Evolutionary conservation across 2,888 invertebrate species (phyloP).

Genomic region (Selenia dentaria): DNA sequence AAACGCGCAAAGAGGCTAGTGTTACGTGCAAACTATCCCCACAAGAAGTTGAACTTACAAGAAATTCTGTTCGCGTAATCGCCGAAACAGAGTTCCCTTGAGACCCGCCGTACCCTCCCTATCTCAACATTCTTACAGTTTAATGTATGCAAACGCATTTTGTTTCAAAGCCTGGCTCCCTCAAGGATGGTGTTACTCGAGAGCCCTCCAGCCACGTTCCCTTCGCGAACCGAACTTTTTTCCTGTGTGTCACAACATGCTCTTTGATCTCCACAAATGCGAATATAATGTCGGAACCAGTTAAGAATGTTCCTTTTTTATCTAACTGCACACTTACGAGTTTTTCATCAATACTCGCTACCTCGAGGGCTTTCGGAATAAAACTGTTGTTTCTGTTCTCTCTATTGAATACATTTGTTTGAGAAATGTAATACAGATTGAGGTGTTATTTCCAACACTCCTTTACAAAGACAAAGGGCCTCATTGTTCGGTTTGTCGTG

Average conservation of each 20-base stretch:
- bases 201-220: constrained; percentile 70
- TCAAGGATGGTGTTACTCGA: constrained; percentile 73
- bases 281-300: constrained; percentile 80
- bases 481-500: background rate
- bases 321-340: constrained; percentile 56
- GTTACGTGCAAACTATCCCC: constrained; percentile 79
- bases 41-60: constrained; percentile 68
- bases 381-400: constrained; percentile 62
- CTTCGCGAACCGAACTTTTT: constrained; percentile 70
- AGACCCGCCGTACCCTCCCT: constrained; percentile 71
- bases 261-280: constrained; percentile 83
- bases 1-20: constrained; percentile 75
- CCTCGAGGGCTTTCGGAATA: constrained; percentile 63
- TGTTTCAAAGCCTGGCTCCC: constrained; percentile 83
- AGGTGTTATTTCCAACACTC: constrained; percentile 50
- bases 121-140: constrained; percentile 83
- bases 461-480: constrained; percentile 34
- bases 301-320: constrained; percentile 71
- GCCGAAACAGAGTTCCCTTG: constrained; percentile 77
- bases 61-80: constrained; percentile 82
- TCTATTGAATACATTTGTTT: constrained; percentile 65
- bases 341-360: constrained; percentile 58
- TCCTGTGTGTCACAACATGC: constrained; percentile 74
- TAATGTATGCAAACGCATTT: constrained; percentile 85
- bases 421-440: constrained; percentile 59